Conservation (phyloP, 2,888 invertebrate genomes). For the Clivina fossor region DNA sequence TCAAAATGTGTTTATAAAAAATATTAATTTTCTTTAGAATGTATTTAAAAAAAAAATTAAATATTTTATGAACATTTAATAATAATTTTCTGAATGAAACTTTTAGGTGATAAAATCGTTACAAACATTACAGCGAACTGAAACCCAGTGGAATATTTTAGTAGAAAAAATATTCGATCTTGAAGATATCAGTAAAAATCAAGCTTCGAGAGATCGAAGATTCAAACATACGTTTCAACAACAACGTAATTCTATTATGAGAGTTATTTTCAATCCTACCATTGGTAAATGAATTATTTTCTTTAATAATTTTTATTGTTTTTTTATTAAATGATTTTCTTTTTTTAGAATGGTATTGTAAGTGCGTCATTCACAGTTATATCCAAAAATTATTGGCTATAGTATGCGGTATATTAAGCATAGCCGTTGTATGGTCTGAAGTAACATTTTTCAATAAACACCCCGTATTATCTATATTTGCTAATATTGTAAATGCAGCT, state of each 20-base stretch:
- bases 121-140: slow-evolving; percentile 89
- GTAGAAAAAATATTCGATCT: slow-evolving; percentile 77
- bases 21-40: too few relatives aligned
- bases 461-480: slow-evolving; percentile 95
- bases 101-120: slow-evolving; percentile 81
- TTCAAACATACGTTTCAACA: slow-evolving; percentile 73
- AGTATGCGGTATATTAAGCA: slow-evolving; percentile 74
- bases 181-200: slow-evolving; percentile 86
- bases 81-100: too few relatives aligned
- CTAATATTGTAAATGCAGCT: slow-evolving; percentile 85
- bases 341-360: slow-evolving; percentile 94
- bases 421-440: slow-evolving; percentile 98
- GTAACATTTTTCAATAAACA: slow-evolving; percentile 93
- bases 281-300: slow-evolving; percentile 56
- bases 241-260: slow-evolving; percentile 60
- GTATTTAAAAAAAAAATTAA: too few relatives aligned
- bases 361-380: slow-evolving; percentile 79
- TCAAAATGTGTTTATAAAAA: too few relatives aligned
- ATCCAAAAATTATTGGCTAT: slow-evolving; percentile 73
- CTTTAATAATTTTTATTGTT: slow-evolving; percentile 8
- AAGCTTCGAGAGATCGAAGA: slow-evolving; percentile 59
- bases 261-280: slow-evolving; percentile 66
- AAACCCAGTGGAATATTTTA: slow-evolving; percentile 90
- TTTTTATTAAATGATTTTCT: slow-evolving; percentile 27
- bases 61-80: too few relatives aligned